Evolutionary conservation across 2,888 invertebrate species (phyloP).

Genomic region (Heliconius hortense): DNA sequence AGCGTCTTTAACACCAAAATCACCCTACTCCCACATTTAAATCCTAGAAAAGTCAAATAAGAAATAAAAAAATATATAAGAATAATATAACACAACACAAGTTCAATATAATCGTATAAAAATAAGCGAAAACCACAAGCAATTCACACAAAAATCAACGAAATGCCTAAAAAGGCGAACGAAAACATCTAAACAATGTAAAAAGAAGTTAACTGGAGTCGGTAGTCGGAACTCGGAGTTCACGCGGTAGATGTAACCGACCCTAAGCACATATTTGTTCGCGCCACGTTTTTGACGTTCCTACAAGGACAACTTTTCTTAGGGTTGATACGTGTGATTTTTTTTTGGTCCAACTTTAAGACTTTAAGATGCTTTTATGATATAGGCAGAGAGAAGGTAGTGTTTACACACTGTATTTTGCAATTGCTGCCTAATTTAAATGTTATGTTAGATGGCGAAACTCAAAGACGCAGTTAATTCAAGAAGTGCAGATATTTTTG

Average conservation of each 20-base stretch:
- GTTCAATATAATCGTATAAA: neutral
- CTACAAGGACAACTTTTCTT: slow-evolving; percentile 73
- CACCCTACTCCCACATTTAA: neutral
- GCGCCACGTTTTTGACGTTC: slow-evolving; percentile 77
- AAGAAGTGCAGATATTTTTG: too few relatives aligned
- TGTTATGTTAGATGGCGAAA: neutral
- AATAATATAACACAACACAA: neutral
- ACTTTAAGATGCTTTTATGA: too few relatives aligned
- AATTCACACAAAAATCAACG: slow-evolving; percentile 19
- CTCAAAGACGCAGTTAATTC: neutral
- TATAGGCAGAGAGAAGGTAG: neutral
- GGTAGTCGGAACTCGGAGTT: slow-evolving; percentile 27
- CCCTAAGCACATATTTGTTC: slow-evolving; percentile 78
- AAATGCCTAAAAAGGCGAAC: slow-evolving; percentile 20
- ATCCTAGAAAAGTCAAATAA: neutral
- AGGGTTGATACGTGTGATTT: slow-evolving; percentile 59
- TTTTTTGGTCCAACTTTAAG: neutral
- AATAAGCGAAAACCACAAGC: slow-evolving; percentile 17
- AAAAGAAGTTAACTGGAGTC: slow-evolving; percentile 34
- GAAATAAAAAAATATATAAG: neutral
- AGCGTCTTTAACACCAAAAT: neutral
- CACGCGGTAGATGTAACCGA: slow-evolving; percentile 47
- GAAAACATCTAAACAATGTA: slow-evolving; percentile 33
- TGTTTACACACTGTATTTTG: neutral
- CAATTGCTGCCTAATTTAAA: neutral